Base-by-base conservation (phyloP, 1,140 invertebrate species). In the Radopholus similis region DNA sequence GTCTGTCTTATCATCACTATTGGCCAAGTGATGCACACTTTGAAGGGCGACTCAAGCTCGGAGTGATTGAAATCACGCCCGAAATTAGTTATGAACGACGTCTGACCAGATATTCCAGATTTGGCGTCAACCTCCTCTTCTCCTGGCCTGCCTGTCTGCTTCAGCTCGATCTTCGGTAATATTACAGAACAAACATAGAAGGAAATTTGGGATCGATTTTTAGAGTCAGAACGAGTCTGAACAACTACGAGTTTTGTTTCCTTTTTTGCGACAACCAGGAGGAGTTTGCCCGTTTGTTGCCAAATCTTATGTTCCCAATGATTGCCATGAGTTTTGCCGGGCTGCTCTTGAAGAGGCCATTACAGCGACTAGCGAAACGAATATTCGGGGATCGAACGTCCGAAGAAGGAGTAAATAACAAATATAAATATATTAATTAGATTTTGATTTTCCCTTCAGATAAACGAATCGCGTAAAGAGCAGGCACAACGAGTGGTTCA, bases 401-500 rank as follows among this genome's bases (percentile, higher is more conserved):
- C 35, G 18, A n/a, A 18, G 51, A 54, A 32, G 18, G 35, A 54
- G 18, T 54, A n/a, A 34, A 32, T 32, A 47, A 23, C 0, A 47
- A 47, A 4, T 47, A 21, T 47, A 47, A 21, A 21, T 53, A 35
- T 64, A 5, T 28, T 37, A 2, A 23, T 58, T 60, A 32, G 60
- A 13, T 59, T 34, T 9, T 18, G 6, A 30, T 6, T 2, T 3
- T 53, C 55, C 42, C 21, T 60, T 21, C 42, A 73, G 67, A 72
- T 81, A 11, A 75, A 81, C 66, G 64, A 64, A 11, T 54, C 62
- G 3, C 70, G 72, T 34, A 60, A 69, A 51, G 77, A 80, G 64
- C 77, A 80, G 30, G 62, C 77, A 35, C 51, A 54, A 54, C 62
- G 54, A n/a, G 70, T 79, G 28, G 47, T 74, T 1, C 89, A 92